Base-by-base conservation (phyloP, 1,140 invertebrate species). In the Dinothrombium tinctorium region DNA sequence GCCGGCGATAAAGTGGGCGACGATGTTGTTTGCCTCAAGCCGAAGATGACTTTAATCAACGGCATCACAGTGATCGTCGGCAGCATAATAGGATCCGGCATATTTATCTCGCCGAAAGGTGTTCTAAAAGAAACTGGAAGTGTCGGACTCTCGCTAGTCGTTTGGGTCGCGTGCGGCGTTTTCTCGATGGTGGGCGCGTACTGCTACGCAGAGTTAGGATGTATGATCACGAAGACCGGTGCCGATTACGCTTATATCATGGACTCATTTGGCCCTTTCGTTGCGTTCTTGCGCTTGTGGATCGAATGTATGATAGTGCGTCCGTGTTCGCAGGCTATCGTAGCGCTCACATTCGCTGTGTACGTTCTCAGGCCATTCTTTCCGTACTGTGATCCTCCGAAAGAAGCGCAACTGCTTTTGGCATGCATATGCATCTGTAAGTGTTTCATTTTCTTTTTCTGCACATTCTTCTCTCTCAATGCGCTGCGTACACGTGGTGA, bases 161-260 rank as follows among this genome's bases (percentile, higher is more conserved):
- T 90, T 1, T 90, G 84, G 84, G 69, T 74, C 1, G 62, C 69
- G 15, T 86, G 79, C 11, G 56, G 82, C 26, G 56, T 86, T 8
- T 86, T 86, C 56, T 86, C 80, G 19, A 82, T 84, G 77, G 47
- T 86, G 29, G 81, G 83, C 11, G 83, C 83, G 20, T 89, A 87
- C 54, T 90, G 83, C 59, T 90, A 89, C 49, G 82, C 82, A 2
- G 84, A 90, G 58, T 57, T 90, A 47, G 84, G 84, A n/a, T 86
- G 81, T 33, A 86, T 87, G 81, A 53, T 53, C 22, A 53, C 52
- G 11, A 53, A 53, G 33, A 51, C 51, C 24, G 86, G 86, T 0
- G 87, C 86, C 0, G 87, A 94, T 63, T 92, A 92, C 61, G 86
- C 86, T 0, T 94, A 92, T 57, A 92, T 90, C 45, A 87, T 89